These are phyloP conservation scores for Lagodon rhomboides DNA, from an alignment of 2,797 vertebrate genomes.

Conservation along the genomic window DNA sequence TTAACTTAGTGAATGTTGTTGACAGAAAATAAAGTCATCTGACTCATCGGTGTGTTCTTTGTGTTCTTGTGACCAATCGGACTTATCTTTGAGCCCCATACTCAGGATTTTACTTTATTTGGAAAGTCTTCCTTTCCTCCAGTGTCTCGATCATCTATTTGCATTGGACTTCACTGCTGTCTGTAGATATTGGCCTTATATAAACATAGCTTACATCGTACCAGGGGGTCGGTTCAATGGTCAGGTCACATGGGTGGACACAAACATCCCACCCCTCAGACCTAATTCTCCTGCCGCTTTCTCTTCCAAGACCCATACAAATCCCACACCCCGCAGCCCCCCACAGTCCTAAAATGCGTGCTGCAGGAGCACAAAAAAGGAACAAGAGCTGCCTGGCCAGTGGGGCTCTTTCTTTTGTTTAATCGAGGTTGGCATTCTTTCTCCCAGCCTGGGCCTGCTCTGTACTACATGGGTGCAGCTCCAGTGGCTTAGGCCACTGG, in stretches of 20 bases:
- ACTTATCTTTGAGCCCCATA: conserved; percentile 40
- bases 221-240: conserved; percentile 59
- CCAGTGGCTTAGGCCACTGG: conserved; percentile 78
- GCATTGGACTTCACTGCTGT: conserved; percentile 61
- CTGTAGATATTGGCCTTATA: conserved; percentile 66
- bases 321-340: conserved; percentile 52
- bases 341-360: conserved; percentile 47
- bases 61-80: conserved; percentile 37
- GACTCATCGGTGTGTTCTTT: conserved; percentile 8
- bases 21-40: conserved; percentile 11
- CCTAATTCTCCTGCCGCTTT: conserved; percentile 49
- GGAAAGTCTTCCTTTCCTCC: conserved; percentile 44
- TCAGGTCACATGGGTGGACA: conserved; percentile 65
- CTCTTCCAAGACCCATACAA: conserved; percentile 48
- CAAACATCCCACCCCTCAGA: conserved; percentile 62
- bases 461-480: conserved; percentile 73
- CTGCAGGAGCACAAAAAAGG: conserved; percentile 39
- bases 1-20: neutral
- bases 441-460: conserved; percentile 63
- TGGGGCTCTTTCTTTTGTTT: conserved; percentile 66
- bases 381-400: conserved; percentile 56
- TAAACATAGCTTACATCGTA: conserved; percentile 68
- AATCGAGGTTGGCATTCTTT: conserved; percentile 69
- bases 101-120: conserved; percentile 60
- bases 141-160: conserved; percentile 64